phyloP scores from a whole-genome alignment of 2,113 vertebrate genomes.

The Dendrocopos noguchii region DNA sequence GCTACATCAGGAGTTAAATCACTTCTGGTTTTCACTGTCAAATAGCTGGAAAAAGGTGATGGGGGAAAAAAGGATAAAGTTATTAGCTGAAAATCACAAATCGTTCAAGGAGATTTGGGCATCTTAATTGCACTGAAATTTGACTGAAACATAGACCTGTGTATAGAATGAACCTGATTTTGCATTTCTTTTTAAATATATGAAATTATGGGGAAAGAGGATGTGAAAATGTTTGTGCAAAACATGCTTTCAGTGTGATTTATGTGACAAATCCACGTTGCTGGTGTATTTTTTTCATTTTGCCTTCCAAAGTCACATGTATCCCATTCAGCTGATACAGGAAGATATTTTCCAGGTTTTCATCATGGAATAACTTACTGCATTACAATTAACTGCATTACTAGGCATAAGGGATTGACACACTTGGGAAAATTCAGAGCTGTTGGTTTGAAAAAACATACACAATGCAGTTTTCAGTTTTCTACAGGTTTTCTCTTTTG shows the following conservation, averaged over 20 bases:
- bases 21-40: background rate
- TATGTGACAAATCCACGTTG: background rate
- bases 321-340: background rate
- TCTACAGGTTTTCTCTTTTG: slow-evolving; percentile 40
- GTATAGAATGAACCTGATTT: background rate
- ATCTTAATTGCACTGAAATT: background rate
- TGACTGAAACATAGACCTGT: background rate
- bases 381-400: background rate
- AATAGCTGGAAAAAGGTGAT: background rate
- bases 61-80: background rate
- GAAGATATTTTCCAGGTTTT: background rate
- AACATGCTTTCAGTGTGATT: background rate
- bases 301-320: background rate
- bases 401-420: background rate
- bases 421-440: background rate
- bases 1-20: background rate
- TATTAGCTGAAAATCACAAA: background rate
- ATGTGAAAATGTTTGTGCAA: background rate
- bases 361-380: background rate
- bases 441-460: background rate
- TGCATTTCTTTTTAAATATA: background rate
- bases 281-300: background rate
- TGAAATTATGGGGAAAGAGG: background rate
- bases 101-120: background rate
- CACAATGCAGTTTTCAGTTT: background rate